Base-by-base conservation (phyloP, 1,140 invertebrate genomes). In the Chironomus tepperi region DNA sequence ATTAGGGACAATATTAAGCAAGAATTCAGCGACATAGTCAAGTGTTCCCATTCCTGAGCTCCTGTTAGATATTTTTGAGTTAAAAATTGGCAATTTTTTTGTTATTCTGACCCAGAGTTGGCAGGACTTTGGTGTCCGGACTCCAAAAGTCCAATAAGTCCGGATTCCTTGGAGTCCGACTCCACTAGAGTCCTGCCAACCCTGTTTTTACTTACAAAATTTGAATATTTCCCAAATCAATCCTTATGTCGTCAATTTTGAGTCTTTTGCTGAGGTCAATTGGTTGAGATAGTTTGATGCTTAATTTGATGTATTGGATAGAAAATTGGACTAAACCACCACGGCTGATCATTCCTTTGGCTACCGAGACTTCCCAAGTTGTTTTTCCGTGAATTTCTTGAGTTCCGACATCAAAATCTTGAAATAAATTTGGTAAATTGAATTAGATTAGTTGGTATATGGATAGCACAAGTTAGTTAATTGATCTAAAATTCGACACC, bases 181-280 rank as follows among this genome's bases (percentile, higher is more conserved):
- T n/a, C n/a, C n/a, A n/a, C n/a, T n/a, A n/a, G n/a, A n/a, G n/a
- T n/a, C n/a, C n/a, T n/a, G n/a, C n/a, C n/a, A n/a, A n/a, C n/a
- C 10, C 10, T 43, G 42, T 15, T 19, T 70, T 70, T 72, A 72
- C 18, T 72, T 8, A 72, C 18, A 72, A 72, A 19, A 91, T 84
- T 82, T 93, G 91, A 76, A 94, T 93, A 79, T 94, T 94, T 18
- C 93, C 93, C 77, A 95, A 80, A 81, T 92, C 90, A n/a, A 95
- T 81, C 77, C 93, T 86, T 10, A 94, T 83, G 74, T 91, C 88
- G 78, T 90, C 88, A 9, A 94, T 85, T 75, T 84, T 82, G 0
- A 91, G 88, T n/a, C 85, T 87, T 76, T 92, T 88, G 72, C 91
- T 84, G 0, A 89, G 90, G 78, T 95, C 92, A 73, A 93, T 81